These are phyloP conservation scores for Scaptomyza montana DNA, from an alignment of 1,140 invertebrate genomes.

Conservation along the genomic window DNA sequence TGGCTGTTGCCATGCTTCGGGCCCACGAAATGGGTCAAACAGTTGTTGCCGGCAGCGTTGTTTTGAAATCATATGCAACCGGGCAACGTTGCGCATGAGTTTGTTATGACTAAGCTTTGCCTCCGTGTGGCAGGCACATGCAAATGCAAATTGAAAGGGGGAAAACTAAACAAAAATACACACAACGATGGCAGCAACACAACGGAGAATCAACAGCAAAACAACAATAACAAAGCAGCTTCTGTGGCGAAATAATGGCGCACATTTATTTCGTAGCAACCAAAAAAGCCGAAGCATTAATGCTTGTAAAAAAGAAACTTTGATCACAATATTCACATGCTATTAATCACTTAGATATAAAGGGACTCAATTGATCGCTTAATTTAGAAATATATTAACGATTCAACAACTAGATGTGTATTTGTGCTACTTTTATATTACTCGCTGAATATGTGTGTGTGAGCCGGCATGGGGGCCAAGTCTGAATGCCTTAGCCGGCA, in stretches of 20 bases:
- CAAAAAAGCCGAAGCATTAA: neutral
- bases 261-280: conserved; percentile 25
- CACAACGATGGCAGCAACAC: conserved; percentile 22
- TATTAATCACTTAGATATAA: neutral
- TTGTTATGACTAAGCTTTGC: conserved; percentile 41
- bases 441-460: no score
- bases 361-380: neutral
- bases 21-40: conserved; percentile 38
- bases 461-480: conserved; percentile 56
- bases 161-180: conserved; percentile 11
- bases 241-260: conserved; percentile 41
- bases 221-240: conserved; percentile 19
- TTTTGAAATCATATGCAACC: conserved; percentile 40
- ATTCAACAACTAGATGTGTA: neutral
- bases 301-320: neutral
- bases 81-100: conserved; percentile 42
- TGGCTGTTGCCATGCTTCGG: conserved; percentile 27
- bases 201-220: conserved; percentile 21
- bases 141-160: conserved; percentile 36
- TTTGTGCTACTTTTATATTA: conserved; percentile 8
- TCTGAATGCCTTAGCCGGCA: conserved; percentile 41
- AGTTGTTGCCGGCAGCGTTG: neutral
- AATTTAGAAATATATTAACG: neutral
- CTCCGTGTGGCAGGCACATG: conserved; percentile 27
- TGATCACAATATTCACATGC: neutral